phyloP scores from a whole-genome alignment of 2,888 invertebrate genomes.

The Sinotaia quadrata region DNA sequence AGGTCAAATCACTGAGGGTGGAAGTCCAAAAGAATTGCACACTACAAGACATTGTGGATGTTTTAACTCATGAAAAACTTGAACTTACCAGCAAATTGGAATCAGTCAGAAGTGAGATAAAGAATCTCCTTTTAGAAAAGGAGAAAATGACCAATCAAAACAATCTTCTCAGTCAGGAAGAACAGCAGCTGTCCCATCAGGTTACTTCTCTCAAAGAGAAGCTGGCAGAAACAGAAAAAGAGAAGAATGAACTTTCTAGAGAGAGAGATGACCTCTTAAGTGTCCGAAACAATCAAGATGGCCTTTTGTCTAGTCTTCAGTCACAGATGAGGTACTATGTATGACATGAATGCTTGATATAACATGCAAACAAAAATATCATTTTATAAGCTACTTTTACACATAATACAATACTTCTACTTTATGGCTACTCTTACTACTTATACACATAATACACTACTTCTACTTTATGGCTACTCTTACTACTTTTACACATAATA shows the following conservation, averaged over 20 bases:
- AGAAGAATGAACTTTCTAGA: constrained; percentile 29
- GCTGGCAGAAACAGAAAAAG: constrained; percentile 40
- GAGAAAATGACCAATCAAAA: constrained; percentile 55
- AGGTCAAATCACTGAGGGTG: constrained; percentile 48
- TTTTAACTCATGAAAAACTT: constrained; percentile 53
- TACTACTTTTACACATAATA: no score
- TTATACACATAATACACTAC: no score
- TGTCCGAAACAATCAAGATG: constrained; percentile 29
- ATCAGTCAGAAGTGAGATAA: constrained; percentile 40
- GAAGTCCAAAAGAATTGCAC: constrained; percentile 46
- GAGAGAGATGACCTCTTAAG: constrained; percentile 37
- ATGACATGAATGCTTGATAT: constrained; percentile 40
- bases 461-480: no score
- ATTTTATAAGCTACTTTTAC: no score
- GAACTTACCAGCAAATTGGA: constrained; percentile 37
- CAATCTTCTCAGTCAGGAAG: constrained; percentile 47
- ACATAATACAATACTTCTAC: no score
- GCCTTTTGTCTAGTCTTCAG: constrained; percentile 14
- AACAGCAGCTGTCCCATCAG: constrained; percentile 52
- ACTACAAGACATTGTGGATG: constrained; percentile 54
- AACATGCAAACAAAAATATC: no score
- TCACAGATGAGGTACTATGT: constrained; percentile 11
- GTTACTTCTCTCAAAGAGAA: constrained; percentile 33
- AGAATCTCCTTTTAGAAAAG: constrained; percentile 41
- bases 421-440: no score